Evolutionary conservation across 1,140 invertebrate genomes (phyloP), one percentile per base, ranked within the genome.

Genomic region (Eurosta solidaginis): DNA sequence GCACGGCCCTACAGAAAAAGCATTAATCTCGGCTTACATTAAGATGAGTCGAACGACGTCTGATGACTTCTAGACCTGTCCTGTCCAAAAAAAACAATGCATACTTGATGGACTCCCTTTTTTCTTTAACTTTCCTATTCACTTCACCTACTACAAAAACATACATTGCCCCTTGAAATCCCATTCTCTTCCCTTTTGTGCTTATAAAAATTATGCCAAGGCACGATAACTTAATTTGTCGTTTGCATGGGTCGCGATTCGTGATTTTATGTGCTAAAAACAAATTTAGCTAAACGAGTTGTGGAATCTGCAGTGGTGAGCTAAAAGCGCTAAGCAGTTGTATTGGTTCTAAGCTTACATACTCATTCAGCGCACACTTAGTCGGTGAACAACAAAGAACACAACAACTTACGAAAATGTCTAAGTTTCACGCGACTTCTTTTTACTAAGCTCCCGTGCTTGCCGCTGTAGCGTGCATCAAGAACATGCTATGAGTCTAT

Each of bases 171-270:
- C 14, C 45, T 14, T n/a, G n/a, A n/a, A n/a, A n/a, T n/a, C 45
- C 12, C 14, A 14, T 3, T 17, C 7, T n/a, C 45, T n/a, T 14
- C 45, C 14, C 45, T 47, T 47, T 9, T 12, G 45, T n/a, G 7
- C 45, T 47, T 47, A n/a, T 47, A 17, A 47, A 47, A 47, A 47
- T 47, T 7, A 25, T 33, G n/a, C 0, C 22, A 6, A n/a, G 20
- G 40, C 59, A 68, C 59, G 33, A 68, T 68, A 68, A 68, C 59
- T 68, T 68, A 68, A 68, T 68, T 68, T 68, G 33, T 68, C 59
- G 59, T 36, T 40, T 68, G 33, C 33, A 10, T 40, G 59, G 22
- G 22, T 22, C 59, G 59, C 59, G 59, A 14, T 33, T 68, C 33
- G 59, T 68, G 59, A 68, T 59, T 59, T 59, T 29, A 33, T 59